A percentile compares a stretch with the other conserved stretches of the same genome.
Conservation (phyloP, 2,113 vertebrate genomes). For the Asarcornis scutulata region DNA sequence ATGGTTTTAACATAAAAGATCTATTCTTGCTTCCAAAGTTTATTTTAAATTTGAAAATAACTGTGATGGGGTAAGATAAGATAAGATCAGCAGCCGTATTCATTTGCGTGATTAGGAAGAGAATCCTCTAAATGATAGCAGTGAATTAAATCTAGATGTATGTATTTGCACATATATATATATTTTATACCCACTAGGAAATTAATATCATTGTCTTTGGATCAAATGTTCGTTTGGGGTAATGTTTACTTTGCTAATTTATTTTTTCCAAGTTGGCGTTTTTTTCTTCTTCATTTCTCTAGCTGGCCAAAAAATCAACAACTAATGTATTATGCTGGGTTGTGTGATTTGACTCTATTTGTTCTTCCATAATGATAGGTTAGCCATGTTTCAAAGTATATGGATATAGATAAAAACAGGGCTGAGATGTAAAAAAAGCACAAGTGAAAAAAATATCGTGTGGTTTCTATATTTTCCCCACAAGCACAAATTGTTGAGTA, state of each 20-base stretch:
- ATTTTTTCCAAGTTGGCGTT: background rate
- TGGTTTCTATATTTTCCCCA: conserved; percentile 69
- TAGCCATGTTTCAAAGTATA: conserved; percentile 43
- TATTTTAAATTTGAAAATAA: conserved; percentile 54
- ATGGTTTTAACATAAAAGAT: conserved; percentile 38
- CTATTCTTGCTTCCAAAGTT: conserved; percentile 16
- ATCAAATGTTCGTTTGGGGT: background rate
- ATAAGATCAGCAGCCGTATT: conserved; percentile 32
- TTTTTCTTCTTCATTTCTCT: conserved; percentile 8
- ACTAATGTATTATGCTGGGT: background rate
- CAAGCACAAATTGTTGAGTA: conserved; percentile 76
- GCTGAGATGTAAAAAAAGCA: conserved; percentile 57
- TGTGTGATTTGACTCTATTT: conserved; percentile 33
- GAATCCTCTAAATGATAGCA: background rate
- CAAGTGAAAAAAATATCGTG: conserved; percentile 36
- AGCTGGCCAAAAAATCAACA: background rate
- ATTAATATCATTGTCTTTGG: background rate
- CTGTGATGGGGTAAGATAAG: background rate
- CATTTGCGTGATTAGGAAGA: background rate
- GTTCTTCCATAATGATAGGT: conserved; percentile 62
- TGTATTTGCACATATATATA: background rate
- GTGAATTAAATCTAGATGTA: background rate
- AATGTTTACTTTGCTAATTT: conserved; percentile 18
- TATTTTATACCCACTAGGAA: background rate
- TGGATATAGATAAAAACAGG: conserved; percentile 67